phyloP scores from a whole-genome alignment of 2,888 invertebrate species.

The Abscondita cerata region DNA sequence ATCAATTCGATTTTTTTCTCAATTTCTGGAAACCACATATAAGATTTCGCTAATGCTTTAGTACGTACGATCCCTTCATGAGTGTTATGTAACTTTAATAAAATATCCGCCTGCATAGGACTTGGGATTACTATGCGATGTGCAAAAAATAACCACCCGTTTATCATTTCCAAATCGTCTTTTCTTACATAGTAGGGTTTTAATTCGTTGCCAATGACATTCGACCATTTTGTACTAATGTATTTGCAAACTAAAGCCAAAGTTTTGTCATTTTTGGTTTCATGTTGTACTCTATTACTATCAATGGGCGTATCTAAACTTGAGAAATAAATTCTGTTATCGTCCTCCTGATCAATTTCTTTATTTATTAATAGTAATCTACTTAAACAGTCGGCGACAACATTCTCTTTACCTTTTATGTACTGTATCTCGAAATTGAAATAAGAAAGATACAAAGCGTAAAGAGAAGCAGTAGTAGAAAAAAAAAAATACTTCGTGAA shows the following conservation, averaged over 20 bases:
- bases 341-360: not conserved
- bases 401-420: constrained; percentile 1
- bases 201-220: not conserved
- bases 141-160: not conserved
- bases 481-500: no score
- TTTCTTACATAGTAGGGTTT: no score
- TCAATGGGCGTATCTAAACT: not conserved
- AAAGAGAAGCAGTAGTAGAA: no score
- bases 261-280: not conserved
- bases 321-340: no score
- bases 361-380: constrained; percentile 1
- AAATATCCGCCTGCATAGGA: not conserved
- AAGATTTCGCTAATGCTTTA: not conserved
- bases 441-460: constrained; percentile 3
- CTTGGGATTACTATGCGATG: not conserved
- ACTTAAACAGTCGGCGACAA: constrained; percentile 3
- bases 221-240: not conserved
- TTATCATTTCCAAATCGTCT: not conserved
- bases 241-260: not conserved
- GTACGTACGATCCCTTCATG: not conserved
- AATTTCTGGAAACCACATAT: not conserved
- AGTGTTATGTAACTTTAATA: not conserved
- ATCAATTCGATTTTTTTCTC: not conserved
- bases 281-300: not conserved
- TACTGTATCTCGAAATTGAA: not conserved